Conservation (phyloP, 1,140 invertebrate genomes). For the Bactericera cockerelli region DNA sequence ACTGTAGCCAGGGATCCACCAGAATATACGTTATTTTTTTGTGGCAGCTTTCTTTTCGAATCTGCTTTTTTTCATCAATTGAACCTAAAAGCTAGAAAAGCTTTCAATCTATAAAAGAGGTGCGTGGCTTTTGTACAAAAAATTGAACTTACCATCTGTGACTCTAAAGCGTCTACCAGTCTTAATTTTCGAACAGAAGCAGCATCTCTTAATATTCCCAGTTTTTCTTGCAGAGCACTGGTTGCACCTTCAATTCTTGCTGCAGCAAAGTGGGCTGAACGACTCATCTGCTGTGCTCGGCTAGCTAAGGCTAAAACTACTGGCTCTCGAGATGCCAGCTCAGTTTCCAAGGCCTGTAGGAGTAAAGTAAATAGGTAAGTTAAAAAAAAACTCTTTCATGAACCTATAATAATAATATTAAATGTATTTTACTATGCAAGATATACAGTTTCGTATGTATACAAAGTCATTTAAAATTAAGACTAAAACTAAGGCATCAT, state of each 20-base stretch:
- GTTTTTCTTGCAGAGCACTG: slow-evolving; percentile 43
- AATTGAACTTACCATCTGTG: slow-evolving; percentile 63
- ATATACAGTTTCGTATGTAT: no score
- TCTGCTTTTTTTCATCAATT: no score
- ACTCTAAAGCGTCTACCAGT: slow-evolving; percentile 66
- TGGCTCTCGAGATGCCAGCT: slow-evolving; percentile 65
- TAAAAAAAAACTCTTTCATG: neutral
- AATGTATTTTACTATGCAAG: slow-evolving; percentile 12
- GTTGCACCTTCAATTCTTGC: slow-evolving; percentile 48
- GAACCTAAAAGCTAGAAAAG: no score
- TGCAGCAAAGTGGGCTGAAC: slow-evolving; percentile 68
- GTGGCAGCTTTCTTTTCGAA: no score
- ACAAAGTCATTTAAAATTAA: no score
- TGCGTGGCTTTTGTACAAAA: no score
- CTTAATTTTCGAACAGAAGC: slow-evolving; percentile 51
- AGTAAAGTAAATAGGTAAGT: no score
- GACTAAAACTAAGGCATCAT: no score
- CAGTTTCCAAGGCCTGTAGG: slow-evolving; percentile 62
- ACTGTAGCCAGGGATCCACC: no score
- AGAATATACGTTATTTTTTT: no score
- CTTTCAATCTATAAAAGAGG: no score
- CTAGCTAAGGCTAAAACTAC: slow-evolving; percentile 51
- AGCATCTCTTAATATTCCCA: slow-evolving; percentile 47
- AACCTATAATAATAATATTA: slow-evolving; percentile 10
- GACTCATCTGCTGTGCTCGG: slow-evolving; percentile 57